Conservation (phyloP, 2,113 vertebrate species). For the Rhadina sibilatrix region DNA sequence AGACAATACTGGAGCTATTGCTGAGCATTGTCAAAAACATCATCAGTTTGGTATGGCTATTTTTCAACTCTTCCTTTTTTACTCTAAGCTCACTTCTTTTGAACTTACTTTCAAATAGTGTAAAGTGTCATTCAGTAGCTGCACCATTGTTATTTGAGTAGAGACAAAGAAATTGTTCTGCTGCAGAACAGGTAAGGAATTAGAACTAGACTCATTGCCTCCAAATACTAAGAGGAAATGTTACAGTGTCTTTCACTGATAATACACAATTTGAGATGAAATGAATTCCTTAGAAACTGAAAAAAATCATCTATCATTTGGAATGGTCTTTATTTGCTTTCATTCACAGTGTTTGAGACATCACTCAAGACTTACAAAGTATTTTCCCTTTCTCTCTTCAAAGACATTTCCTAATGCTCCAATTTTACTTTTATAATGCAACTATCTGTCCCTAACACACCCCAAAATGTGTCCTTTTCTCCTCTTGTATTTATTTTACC, state of each 20-base stretch:
- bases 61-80: background rate
- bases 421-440: background rate
- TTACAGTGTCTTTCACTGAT: background rate
- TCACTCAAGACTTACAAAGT: background rate
- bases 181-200: background rate
- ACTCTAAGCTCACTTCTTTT: background rate
- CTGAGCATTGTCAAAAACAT: background rate
- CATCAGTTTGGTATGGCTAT: background rate
- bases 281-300: background rate
- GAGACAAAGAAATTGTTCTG: background rate
- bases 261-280: background rate
- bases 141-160: background rate
- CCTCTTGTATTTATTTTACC: background rate
- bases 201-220: background rate
- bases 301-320: background rate
- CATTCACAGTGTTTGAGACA: background rate
- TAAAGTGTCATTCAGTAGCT: background rate
- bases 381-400: background rate
- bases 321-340: background rate
- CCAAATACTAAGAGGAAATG: background rate
- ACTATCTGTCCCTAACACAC: accelerated
- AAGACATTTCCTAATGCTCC: background rate
- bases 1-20: background rate
- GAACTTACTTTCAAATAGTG: background rate
- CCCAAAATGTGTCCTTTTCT: background rate